Evolutionary conservation across 2,797 vertebrate species (phyloP).

Genomic region (Sebastes oblongus): DNA sequence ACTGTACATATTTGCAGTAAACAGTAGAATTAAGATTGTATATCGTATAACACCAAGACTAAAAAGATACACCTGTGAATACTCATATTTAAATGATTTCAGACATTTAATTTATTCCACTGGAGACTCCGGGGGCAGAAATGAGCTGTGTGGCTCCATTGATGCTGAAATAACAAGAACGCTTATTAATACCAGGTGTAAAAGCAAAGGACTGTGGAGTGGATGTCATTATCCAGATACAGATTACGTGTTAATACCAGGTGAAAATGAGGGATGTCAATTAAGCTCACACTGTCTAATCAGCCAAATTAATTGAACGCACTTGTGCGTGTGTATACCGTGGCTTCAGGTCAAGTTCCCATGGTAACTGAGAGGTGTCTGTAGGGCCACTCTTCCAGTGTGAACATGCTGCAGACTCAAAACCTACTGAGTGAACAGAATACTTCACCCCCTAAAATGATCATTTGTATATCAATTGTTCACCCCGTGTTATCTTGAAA

Average conservation of each 20-base stretch:
- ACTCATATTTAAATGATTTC: neutral
- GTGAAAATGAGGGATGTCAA: neutral
- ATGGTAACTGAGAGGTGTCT: too few relatives aligned
- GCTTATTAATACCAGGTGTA: neutral
- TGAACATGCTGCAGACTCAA: neutral
- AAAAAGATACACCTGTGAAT: neutral
- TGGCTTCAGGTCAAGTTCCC: neutral
- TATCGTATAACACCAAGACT: neutral
- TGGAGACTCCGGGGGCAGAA: neutral
- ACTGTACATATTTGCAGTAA: neutral
- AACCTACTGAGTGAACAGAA: too few relatives aligned
- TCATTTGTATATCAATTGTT: neutral
- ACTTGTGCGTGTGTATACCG: neutral
- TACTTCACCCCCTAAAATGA: neutral
- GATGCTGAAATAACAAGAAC: neutral
- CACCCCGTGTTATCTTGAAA: too few relatives aligned
- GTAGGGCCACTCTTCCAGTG: neutral
- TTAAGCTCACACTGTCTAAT: neutral
- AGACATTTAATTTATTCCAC: neutral
- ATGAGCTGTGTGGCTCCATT: neutral
- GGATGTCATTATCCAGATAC: neutral
- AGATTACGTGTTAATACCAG: neutral
- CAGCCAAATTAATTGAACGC: neutral
- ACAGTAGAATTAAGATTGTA: neutral
- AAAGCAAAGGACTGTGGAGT: neutral